These are phyloP conservation scores for Presbytis comata DNA, from an alignment of 2,797 vertebrate species.

Conservation along the genomic window DNA sequence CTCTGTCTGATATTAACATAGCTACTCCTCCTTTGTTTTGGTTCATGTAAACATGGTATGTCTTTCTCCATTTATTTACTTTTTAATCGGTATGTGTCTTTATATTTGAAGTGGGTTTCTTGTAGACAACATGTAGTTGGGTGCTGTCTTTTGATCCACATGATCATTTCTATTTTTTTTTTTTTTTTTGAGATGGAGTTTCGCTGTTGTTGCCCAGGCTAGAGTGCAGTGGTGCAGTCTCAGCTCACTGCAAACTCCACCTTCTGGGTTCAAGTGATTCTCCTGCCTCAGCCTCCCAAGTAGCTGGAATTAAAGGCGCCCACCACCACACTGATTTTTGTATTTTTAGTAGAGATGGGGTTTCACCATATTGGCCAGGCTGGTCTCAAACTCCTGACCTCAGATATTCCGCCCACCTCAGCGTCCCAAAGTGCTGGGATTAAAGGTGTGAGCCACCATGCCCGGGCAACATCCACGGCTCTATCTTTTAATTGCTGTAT, in stretches of 20 bases:
- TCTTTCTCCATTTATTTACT: neutral
- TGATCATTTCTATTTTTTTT: too few species aligned
- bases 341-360: neutral
- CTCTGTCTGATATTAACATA: neutral
- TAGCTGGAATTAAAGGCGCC: neutral
- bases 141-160: neutral
- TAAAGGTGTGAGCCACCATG: neutral
- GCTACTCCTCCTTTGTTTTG: neutral
- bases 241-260: neutral
- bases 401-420: neutral
- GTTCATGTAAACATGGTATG: neutral
- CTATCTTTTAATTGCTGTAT: neutral
- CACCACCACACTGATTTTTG: neutral
- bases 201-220: too few species aligned
- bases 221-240: neutral
- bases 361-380: neutral
- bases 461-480: too few species aligned
- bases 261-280: neutral
- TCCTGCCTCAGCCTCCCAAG: neutral
- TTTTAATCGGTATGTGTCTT: neutral
- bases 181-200: too few species aligned
- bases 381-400: neutral
- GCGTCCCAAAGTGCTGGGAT: neutral
- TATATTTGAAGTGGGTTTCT: neutral
- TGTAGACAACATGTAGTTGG: neutral